Evolutionary conservation across 2,113 vertebrate genomes (phyloP), one percentile per base, ranked within the genome.

Genomic region (Odontesthes bonariensis): DNA sequence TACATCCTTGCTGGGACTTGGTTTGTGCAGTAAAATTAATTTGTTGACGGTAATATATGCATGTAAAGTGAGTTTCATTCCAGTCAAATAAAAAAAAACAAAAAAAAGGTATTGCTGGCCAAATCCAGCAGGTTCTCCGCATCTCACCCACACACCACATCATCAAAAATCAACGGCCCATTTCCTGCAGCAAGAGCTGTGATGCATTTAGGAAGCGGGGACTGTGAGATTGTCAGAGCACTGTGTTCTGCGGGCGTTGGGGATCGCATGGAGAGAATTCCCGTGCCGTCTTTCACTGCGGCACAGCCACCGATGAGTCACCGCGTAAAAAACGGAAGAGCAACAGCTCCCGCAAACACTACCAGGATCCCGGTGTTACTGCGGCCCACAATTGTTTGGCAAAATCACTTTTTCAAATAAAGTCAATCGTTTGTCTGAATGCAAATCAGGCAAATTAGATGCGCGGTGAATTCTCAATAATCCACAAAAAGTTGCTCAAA

Each of bases 181-280:
- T 82, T 81, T 79, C 77, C 73, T 78, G 64, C 58, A 82, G 62
- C 65, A 77, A 86, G 88, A 75, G 66, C 69, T 78, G 75, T 56
- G 75, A 84, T 80, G 62, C 40, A 79, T 77, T 81, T 52, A 57
- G 51, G 58, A 77, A 75, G 55, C 71, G 51, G 76, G 74, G 70
- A 66, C 69, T 64, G 67, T 76, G 56, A 65, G 51, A 73, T 38
- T 75, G 80, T 71, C 73, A 69, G 52, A 75, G 80, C 64, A 58
- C 55, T 55, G 65, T 69, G 74, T 77, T 79, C 72, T 56, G 75
- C 64, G 46, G 79, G 83, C 78, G 83, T 81, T 77, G 38, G 49
- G 55, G 57, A 73, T 84, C 90, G 86, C 83, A 79, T 90, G 77
- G 73, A 73, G 86, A 65, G 75, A 82, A 65, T 65, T 86, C 82